phyloP scores from a whole-genome alignment of 92 coral and sea anemone species.

The Bergia puertoricense region DNA sequence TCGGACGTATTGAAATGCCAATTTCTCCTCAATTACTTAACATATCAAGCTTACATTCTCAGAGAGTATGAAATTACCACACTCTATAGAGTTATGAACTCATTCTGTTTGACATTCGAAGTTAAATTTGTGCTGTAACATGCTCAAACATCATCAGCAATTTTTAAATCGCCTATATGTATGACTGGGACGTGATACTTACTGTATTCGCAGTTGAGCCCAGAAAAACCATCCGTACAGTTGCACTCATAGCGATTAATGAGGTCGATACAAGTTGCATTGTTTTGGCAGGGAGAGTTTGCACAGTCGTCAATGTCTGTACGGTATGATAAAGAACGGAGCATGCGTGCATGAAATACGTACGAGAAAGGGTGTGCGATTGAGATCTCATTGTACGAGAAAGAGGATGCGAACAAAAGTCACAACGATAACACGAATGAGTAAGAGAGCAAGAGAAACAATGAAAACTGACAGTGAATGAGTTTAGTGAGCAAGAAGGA shows the following conservation, averaged over 20 bases:
- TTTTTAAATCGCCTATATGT: background rate
- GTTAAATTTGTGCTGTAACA: background rate
- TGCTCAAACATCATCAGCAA: background rate
- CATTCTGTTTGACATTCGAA: too few relatives aligned
- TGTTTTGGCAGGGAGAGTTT: constrained; percentile 61
- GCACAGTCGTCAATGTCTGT: constrained; percentile 65
- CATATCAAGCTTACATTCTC: too few relatives aligned
- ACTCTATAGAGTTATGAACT: too few relatives aligned
- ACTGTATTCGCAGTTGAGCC: constrained; percentile 58
- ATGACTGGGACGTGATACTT: background rate
- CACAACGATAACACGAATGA: background rate
- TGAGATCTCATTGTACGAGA: background rate
- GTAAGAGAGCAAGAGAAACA: background rate
- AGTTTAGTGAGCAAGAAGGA: background rate
- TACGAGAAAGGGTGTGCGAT: constrained; percentile 13
- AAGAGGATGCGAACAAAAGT: background rate
- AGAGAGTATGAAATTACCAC: too few relatives aligned
- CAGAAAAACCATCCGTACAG: constrained; percentile 61
- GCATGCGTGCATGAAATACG: constrained; percentile 13
- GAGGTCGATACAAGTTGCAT: constrained; percentile 61
- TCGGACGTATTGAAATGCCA: too few relatives aligned
- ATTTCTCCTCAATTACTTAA: too few relatives aligned
- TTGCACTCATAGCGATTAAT: constrained; percentile 60
- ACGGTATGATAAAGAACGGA: constrained; percentile 33
- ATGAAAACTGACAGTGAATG: background rate